A percentile compares a stretch with the other conserved stretches of the same genome.
Conservation (phyloP, 2,888 invertebrate genomes). For the Lithosia quadra region DNA sequence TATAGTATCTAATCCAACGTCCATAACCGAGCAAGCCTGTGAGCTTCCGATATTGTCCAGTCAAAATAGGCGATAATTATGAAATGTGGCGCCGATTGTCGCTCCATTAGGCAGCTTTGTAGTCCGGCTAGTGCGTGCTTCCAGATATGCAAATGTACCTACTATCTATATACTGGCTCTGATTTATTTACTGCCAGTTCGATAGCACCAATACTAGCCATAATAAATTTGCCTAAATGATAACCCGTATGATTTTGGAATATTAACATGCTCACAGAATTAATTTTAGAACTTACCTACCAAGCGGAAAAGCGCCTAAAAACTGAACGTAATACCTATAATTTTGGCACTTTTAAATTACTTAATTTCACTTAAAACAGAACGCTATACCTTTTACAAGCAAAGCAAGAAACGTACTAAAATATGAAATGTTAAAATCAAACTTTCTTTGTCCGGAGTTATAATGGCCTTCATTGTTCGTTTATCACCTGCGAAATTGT, state of each 20-base stretch:
- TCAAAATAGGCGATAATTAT: slow-evolving; percentile 86
- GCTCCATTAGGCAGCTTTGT: slow-evolving; percentile 82
- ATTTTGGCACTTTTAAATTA: neutral
- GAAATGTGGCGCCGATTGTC: slow-evolving; percentile 84
- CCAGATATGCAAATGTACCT: slow-evolving; percentile 77
- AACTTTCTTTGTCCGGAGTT: slow-evolving; percentile 54
- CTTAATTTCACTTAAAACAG: neutral
- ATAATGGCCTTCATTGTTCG: slow-evolving; percentile 41
- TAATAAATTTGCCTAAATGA: slow-evolving; percentile 30
- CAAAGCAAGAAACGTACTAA: slow-evolving; percentile 46
- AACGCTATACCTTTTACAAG: slow-evolving; percentile 29
- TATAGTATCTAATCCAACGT: slow-evolving; percentile 58
- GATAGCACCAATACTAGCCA: slow-evolving; percentile 20
- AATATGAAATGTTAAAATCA: slow-evolving; percentile 46
- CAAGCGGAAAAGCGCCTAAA: neutral
- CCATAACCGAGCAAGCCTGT: slow-evolving; percentile 57
- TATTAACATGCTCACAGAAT: slow-evolving; percentile 21
- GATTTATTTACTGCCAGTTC: slow-evolving; percentile 46
- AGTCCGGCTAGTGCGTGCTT: slow-evolving; percentile 65
- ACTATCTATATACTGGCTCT: slow-evolving; percentile 43
- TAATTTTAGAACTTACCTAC: slow-evolving; percentile 40
- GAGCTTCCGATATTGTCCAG: slow-evolving; percentile 80
- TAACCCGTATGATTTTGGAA: slow-evolving; percentile 26
- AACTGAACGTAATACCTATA: neutral
- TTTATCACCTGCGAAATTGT: slow-evolving; percentile 47